Percentiles rank a stretch among this genome's conserved stretches.
Conservation (phyloP, 2,797 vertebrate species). For the Gobio occitaniae region DNA sequence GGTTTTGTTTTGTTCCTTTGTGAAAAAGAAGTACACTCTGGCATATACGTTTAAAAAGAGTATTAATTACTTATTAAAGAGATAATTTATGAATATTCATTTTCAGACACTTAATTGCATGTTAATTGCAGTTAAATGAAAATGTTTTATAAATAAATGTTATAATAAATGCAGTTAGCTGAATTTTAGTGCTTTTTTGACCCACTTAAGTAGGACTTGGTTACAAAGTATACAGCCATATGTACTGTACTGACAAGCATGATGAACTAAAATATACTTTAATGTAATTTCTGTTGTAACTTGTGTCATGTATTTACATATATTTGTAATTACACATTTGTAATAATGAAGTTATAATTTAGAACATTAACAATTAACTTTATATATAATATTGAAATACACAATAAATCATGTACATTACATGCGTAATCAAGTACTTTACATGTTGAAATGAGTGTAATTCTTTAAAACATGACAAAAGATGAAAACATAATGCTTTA, state of each 20-base stretch:
- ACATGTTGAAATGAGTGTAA: background rate
- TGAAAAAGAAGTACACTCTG: background rate
- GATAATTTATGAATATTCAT: background rate
- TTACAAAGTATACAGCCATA: background rate
- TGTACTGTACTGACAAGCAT: background rate
- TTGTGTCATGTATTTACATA: background rate
- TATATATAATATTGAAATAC: background rate
- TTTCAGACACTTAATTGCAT: background rate
- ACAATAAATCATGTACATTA: background rate
- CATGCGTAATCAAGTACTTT: background rate
- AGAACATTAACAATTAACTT: background rate
- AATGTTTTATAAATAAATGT: background rate
- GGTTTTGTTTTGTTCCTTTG: background rate
- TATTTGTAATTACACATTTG: background rate
- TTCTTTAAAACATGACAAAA: background rate
- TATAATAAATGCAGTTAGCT: background rate
- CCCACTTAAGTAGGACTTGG: background rate
- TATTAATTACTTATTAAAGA: background rate
- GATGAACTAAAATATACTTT: background rate
- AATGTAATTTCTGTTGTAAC: background rate
- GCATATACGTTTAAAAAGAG: background rate
- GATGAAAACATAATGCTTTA: background rate
- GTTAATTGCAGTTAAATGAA: background rate
- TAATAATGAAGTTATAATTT: background rate
- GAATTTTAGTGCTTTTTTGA: background rate